Conservation (phyloP, 2,113 vertebrate species). For the Rhabdornis inornatus region DNA sequence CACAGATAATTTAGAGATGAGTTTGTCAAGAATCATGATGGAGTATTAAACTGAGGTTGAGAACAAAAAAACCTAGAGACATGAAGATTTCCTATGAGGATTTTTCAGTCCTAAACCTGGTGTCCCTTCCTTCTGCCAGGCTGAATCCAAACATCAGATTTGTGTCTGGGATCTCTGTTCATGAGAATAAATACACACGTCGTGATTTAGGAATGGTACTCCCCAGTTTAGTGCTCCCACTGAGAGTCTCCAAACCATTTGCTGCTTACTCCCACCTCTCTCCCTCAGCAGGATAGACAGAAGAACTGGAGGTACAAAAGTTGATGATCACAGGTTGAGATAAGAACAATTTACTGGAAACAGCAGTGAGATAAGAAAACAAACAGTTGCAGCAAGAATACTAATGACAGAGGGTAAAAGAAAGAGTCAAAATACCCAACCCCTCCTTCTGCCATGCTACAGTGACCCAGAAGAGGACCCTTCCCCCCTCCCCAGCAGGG, state of each 20-base stretch:
- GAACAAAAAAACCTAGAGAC: accelerated
- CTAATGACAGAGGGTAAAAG: not conserved
- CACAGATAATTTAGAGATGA: not conserved
- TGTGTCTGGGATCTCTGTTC: not conserved
- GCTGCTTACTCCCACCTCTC: not conserved
- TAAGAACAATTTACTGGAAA: not conserved
- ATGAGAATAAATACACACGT: not conserved
- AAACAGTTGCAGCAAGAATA: not conserved
- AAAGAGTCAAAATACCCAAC: not conserved
- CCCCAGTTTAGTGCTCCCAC: not conserved
- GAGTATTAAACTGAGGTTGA: not conserved
- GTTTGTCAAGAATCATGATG: not conserved
- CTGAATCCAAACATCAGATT: not conserved
- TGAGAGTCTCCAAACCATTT: not conserved
- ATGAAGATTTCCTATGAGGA: not conserved
- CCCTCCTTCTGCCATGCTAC: accelerated
- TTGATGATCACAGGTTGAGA: not conserved
- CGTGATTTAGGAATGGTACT: not conserved
- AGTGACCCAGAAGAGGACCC: accelerated
- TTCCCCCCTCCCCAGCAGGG: not conserved
- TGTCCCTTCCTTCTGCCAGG: not conserved
- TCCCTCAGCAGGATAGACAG: not conserved
- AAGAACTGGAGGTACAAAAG: not conserved
- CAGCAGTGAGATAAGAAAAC: not conserved
- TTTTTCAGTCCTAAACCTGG: not conserved